Evolutionary conservation across 30 jellyfish, hydroid and myxozoan species (phyloP), one percentile per base, ranked within the genome.

Genomic region (Phacellophora camtschatica): DNA sequence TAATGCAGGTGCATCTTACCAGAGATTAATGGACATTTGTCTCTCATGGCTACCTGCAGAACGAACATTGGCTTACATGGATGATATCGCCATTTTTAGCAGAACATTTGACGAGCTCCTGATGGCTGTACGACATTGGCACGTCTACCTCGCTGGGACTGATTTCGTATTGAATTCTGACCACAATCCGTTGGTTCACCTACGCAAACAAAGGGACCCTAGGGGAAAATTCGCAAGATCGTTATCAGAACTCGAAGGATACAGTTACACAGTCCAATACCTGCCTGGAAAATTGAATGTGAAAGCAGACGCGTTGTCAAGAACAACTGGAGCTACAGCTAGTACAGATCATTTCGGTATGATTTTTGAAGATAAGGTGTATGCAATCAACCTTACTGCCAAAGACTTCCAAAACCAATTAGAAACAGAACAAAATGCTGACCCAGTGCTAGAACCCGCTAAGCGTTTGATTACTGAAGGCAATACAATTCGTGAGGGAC

Each of bases 1-100:
- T 37, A 74, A 74, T 55, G 77, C 87, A 11, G 70, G 83, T 49
- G 83, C 83, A 68, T 13, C 83, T 9, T 68, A 68, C 83, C 83
- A 68, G 25, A 8, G 87, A 53, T 22, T 74, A 56, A 74, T 74
- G 75, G 87, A 74, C 48, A 74, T 50, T 12, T 18, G 64, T 24
- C 50, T 74, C 24, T 50, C 87, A n/a, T 75, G 77, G 33, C 64
- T 74, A 19, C 87, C 76, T 9, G 58, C 75, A 29, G 87, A 74
- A 15, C 62, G 76, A 33, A 19, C 42, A 43, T 58, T 33, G 39
- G 76, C 87, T 20, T 74, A 53, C 66, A 74, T 74, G 87, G 71
- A 70, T 28, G 77, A 74, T 58, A 49, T 74, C 36, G 36, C 42
- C 10, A 54, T 74, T 51, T 74, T 74, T 41, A 74, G 87, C 66